Evolutionary conservation across 2,888 invertebrate genomes (phyloP), one percentile per base, ranked within the genome.

Genomic region (Cryptus viduatorius): DNA sequence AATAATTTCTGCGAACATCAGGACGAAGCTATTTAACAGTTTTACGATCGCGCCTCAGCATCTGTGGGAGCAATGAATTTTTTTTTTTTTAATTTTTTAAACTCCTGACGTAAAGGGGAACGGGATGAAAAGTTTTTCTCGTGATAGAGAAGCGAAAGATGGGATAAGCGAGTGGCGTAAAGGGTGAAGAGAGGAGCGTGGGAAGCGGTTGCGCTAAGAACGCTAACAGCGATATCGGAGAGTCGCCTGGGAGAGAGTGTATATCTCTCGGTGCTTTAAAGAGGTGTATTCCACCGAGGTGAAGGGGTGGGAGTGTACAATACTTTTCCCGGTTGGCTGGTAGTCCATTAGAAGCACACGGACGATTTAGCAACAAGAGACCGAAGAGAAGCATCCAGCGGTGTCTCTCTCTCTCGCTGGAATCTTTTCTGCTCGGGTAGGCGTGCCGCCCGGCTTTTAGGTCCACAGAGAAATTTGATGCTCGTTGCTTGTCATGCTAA

Each of bases 401-500:
- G 84, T 79, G 37, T 69, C 29, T 71, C 65, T 29, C 67, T 76
- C 31, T 31, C 59, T 48, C 75, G 37, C 75, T 84, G 73, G 77
- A 83, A 86, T 87, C 85, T 85, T 86, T 82, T 84, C 19, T 12
- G 42, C 44, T 12, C 73, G 75, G 59, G 37, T 1, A 64, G 68
- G 53, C 53, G 69, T 68, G 69, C 69, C 78, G 75, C 53, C 59
- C 83, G 86, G 91, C 92, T 93, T 93, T 93, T 92, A 93, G 91
- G 90, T 90, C 89, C 90, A 72, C 79, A 87, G 91, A 87, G 91
- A 92, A 91, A 92, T 93, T 92, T 92, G 91, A 92, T 92, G 92
- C 90, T 90, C 87, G 89, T 87, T 89, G 90, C 91, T 93, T 92
- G 92, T 93, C 91, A 92, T 93, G 92, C 91, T 93, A 93, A 93